Conservation (phyloP, 2,113 vertebrate genomes). For the Symphodus melops region DNA sequence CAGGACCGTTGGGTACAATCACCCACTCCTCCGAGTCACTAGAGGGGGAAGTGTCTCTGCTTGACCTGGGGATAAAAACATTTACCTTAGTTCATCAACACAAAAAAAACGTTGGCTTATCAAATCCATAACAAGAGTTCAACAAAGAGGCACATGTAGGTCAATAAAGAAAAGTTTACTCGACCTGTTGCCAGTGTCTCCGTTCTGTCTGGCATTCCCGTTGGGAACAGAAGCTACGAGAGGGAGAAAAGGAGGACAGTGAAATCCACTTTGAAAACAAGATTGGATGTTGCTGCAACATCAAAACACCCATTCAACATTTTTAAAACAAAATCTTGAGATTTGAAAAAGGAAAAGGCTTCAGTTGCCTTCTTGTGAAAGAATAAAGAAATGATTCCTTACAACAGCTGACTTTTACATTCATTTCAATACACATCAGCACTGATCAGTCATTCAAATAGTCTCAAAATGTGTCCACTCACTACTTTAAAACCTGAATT, state of each 20-base stretch:
- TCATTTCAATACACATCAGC: too few species aligned
- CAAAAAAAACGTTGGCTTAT: background rate
- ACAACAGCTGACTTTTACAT: too few species aligned
- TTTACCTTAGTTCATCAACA: background rate
- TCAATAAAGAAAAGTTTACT: constrained; percentile 5
- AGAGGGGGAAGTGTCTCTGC: constrained; percentile 82
- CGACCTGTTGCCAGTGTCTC: constrained; percentile 75
- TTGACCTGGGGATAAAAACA: constrained; percentile 76
- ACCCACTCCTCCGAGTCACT: constrained; percentile 88
- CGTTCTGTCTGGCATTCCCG: constrained; percentile 83
- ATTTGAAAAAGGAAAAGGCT: too few species aligned
- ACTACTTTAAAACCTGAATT: too few species aligned
- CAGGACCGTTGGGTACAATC: constrained; percentile 80
- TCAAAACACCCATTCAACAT: background rate
- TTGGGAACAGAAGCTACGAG: constrained; percentile 82
- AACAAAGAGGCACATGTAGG: background rate
- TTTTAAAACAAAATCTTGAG: background rate
- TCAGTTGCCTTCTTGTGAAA: too few species aligned
- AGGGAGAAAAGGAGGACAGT: background rate
- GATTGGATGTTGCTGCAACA: background rate
- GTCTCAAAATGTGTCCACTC: too few species aligned
- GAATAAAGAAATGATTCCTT: too few species aligned
- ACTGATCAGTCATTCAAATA: too few species aligned
- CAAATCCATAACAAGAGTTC: background rate
- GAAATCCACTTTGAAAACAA: background rate